Base-by-base conservation (phyloP, 2,888 invertebrate species). In the Alloscopus bannaensis region DNA sequence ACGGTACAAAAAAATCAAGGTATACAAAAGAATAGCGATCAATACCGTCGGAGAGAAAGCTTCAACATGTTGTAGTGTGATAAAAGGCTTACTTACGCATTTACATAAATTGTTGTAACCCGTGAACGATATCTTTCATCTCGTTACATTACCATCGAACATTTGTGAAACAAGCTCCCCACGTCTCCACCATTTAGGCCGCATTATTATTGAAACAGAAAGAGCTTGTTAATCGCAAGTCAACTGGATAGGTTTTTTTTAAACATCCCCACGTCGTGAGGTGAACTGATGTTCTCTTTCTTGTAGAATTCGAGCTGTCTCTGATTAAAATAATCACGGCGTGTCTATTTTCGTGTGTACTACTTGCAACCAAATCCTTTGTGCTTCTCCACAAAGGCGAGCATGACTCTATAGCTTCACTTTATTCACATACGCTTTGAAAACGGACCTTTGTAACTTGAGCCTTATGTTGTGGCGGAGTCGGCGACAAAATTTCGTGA, bases 401-500 rank as follows among this genome's bases (percentile, higher is more conserved):
- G 62, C 76, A 76, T 76, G 76, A 76, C 69, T 69, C 76, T 69
- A n/a, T n/a, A 50, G 76, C 68, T 68, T 76, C n/a, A 72, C 62
- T 62, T 28, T 31, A 62, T 45, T 66, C 57, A 75, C 69, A 69
- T 50, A 77, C 70, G 45, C 62, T 69, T 64, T 69, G 26, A 66
- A 71, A 66, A 71, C 71, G 78, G 78, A 78, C 78, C 71, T 78
- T 78, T 78, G 71, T 60, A 71, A 78, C 71, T 70, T 65, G 78
- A 71, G 71, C 66, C 42, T 24, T 78, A 52, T 71, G 26, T 31
- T 60, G 29, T 78, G 71, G 55, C 59, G n/a, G 52, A 36, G 77
- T 66, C 78, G 78, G 78, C 78, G 78, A 71, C 78, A 66, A 59
- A 70, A 71, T 52, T 71, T 78, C 78, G 78, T 78, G 78, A 78